Evolutionary conservation across 2,113 vertebrate species (phyloP), one percentile per base, ranked within the genome.

Genomic region (Dromas ardeola): DNA sequence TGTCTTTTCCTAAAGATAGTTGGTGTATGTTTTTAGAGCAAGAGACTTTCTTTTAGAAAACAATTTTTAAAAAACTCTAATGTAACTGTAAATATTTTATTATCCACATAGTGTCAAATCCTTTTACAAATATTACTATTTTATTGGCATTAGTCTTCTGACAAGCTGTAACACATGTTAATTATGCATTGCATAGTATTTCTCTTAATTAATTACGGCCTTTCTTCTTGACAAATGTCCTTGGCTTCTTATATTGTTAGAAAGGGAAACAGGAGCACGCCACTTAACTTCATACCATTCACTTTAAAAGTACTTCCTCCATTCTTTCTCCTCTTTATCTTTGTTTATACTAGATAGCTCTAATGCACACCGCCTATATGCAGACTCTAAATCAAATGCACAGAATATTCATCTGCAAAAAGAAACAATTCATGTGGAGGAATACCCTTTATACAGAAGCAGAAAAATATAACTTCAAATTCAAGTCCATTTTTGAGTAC

Each of bases 161-260:
- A 86, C 69, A 81, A 71, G 88, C 65, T 86, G 66, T 72, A 91
- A 87, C 66, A 92, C 49, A 50, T 67, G 73, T 93, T 97, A 91
- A 94, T 88, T 91, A 95, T 34, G 65, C 42, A 50, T 14, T 95
- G 62, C 71, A 69, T 55, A 92, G 73, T 43, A 86, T 88, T 91
- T 76, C 62, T 70, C 81, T 77, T 94, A 79, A 95, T 92, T 96
- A 86, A 90, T 87, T 94, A 70, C 0, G 0, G 67, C 42, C 62
- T 88, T 81, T 70, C 66, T 70, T n/a, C 80, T 53, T 91, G 84
- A 72, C 82, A 23, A 77, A 87, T 81, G 91, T 93, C 95, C 58
- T 85, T 93, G 84, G 29, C 42, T 77, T 34, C 38, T 90, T 80
- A 17, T 9, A 87, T 50, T 77, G 29, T 76, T 65, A 66, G 32